Conservation (phyloP, 2,888 invertebrate species). For the Drosophila antonietae region DNA sequence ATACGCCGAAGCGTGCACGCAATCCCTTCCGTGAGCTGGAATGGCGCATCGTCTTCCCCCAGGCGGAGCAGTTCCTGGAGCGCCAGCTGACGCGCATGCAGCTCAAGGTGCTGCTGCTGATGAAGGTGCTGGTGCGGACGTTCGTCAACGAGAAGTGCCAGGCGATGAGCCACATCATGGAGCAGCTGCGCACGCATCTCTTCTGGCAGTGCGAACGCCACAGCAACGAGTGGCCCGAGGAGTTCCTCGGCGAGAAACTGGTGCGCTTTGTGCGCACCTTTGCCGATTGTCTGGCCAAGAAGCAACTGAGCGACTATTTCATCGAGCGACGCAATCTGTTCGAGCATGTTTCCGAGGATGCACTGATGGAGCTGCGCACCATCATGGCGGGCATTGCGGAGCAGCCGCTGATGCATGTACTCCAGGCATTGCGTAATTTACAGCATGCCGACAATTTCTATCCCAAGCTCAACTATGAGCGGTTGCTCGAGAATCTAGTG, state of each 20-base stretch:
- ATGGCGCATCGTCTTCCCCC: conserved; percentile 92
- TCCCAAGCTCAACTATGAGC: conserved; percentile 87
- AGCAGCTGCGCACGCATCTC: conserved; percentile 90
- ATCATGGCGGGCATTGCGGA: conserved; percentile 89
- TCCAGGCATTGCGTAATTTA: conserved; percentile 89
- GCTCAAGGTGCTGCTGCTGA: conserved; percentile 89
- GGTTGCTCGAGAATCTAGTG: conserved; percentile 86
- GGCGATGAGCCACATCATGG: conserved; percentile 87
- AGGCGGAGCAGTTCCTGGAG: conserved; percentile 91
- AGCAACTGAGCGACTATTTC: conserved; percentile 90
- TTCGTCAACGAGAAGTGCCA: conserved; percentile 87
- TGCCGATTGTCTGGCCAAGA: conserved; percentile 87
- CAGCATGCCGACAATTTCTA: conserved; percentile 88
- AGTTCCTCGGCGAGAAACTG: conserved; percentile 89
- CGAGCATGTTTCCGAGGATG: conserved; percentile 88
- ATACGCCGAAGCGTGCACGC: conserved; percentile 87
- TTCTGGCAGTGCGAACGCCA: conserved; percentile 92
- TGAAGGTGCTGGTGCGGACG: conserved; percentile 89
- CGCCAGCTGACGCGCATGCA: conserved; percentile 90
- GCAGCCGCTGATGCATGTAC: conserved; percentile 89
- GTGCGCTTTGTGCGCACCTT: conserved; percentile 88
- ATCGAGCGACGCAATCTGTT: conserved; percentile 90
- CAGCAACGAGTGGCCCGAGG: conserved; percentile 90
- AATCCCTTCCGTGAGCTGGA: conserved; percentile 89
- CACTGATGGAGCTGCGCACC: conserved; percentile 88